Evolutionary conservation across 2,888 invertebrate genomes (phyloP), one percentile per base, ranked within the genome.

Genomic region (Tetropium fuscum): DNA sequence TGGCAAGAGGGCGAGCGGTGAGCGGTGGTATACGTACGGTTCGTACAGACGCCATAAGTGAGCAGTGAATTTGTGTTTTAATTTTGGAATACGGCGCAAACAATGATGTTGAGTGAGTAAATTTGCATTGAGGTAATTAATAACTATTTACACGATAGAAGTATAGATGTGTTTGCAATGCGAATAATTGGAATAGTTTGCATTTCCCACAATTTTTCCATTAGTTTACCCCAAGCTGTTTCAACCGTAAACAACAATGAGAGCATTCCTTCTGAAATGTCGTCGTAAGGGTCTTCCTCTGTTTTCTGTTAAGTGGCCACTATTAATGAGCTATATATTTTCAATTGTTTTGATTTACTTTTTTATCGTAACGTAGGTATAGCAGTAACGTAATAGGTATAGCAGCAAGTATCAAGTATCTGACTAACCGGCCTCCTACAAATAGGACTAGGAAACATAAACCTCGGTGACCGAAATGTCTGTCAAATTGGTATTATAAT

Each of bases 171-270:
- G 25, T 6, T 51, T 18, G 16, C 34, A 10, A 40, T 16, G 27
- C 3, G 16, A 40, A 25, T 18, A 27, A n/a, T 18, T 44, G 16
- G 34, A 7, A 10, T 22, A 16, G 22, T 19, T 40, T 40, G 3
- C 56, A 58, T 63, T 54, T 54, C 60, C 51, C 51, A 48, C 49
- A 54, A 60, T 59, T 68, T 67, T 69, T 51, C 44, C 41, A 45
- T 58, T 54, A 63, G 67, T 69, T 58, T 73, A 71, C 73, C 76
- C 75, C 76, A 77, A 77, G 76, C 76, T 77, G 76, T 73, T 72
- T 63, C 56, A 58, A 59, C 62, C 68, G 63, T 65, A 65, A 68
- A 63, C 65, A 65, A 65, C 59, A 54, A 64, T 54, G 56, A 53
- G 13, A 38, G 32, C 20, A 41, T 47, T 47, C 18, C 3, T 40